Conservation (phyloP, 2,113 vertebrate genomes). For the Plecturocebus donacophilus region DNA sequence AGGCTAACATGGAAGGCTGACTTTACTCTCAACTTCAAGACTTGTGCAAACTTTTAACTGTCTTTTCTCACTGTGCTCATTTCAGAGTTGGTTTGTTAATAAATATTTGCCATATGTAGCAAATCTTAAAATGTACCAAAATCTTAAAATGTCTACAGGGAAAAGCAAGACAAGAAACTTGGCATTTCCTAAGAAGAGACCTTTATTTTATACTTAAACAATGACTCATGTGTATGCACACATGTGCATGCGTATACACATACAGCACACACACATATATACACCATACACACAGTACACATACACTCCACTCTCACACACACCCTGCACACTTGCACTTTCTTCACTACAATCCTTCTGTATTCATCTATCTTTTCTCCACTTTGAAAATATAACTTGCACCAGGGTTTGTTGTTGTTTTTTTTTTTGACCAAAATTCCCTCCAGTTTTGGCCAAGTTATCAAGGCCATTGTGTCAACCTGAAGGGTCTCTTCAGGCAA, state of each 20-base stretch:
- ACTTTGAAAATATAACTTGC: background rate
- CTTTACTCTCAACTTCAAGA: background rate
- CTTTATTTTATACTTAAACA: background rate
- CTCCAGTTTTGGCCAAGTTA: background rate
- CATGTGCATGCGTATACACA: too few relatives aligned
- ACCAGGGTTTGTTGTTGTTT: background rate
- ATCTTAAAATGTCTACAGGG: background rate
- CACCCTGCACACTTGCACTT: too few relatives aligned
- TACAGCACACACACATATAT: background rate
- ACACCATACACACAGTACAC: background rate
- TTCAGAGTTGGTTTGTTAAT: slow-evolving; percentile 45
- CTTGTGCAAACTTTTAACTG: slow-evolving; percentile 20
- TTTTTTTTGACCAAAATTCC: background rate
- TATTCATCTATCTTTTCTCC: background rate
- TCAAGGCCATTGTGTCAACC: background rate
- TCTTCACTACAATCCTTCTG: background rate
- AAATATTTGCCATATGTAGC: slow-evolving; percentile 60
- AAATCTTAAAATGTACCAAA: background rate
- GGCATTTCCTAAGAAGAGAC: background rate
- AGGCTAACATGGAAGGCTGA: background rate
- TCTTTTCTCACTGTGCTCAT: background rate
- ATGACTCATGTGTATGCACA: accelerated
- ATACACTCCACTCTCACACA: background rate
- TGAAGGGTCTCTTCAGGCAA: background rate
- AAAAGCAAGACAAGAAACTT: background rate